A percentile compares a stretch with the other conserved stretches of the same genome.
These are phyloP conservation scores for Labeo catla DNA, from an alignment of 2,113 vertebrate genomes.

Conservation along the genomic window DNA sequence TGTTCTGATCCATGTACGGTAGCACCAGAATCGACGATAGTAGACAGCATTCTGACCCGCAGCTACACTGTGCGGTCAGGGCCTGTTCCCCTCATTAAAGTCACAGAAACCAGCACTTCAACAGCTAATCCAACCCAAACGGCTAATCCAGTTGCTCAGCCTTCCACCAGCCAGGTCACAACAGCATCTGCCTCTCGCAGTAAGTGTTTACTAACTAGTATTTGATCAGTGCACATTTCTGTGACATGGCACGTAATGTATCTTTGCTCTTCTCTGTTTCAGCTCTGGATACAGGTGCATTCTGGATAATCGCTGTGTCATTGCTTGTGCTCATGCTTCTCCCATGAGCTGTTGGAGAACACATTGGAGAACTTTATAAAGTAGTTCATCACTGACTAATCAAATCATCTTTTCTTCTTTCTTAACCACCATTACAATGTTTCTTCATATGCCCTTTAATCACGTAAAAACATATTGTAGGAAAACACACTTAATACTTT, in stretches of 20 bases:
- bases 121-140: slow-evolving; percentile 8
- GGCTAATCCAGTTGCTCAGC: neutral
- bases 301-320: neutral
- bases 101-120: neutral
- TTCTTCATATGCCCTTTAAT: neutral
- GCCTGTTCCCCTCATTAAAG: slow-evolving; percentile 57
- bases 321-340: neutral
- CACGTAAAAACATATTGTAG: neutral
- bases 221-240: too few relatives aligned
- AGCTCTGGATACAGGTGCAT: neutral
- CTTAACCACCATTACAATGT: neutral
- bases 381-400: neutral
- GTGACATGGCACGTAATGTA: neutral
- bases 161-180: neutral
- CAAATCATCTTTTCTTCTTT: neutral
- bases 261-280: slow-evolving; percentile 3
- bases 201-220: neutral
- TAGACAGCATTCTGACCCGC: slow-evolving; percentile 41
- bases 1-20: slow-evolving; percentile 63
- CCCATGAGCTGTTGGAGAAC: neutral
- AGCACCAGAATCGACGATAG: rapidly evolving
- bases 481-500: neutral
- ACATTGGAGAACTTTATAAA: neutral
- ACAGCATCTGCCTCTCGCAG: neutral
- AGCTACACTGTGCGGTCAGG: slow-evolving; percentile 61